phyloP scores from a whole-genome alignment of 2,113 vertebrate genomes.

The Phocoena phocoena region DNA sequence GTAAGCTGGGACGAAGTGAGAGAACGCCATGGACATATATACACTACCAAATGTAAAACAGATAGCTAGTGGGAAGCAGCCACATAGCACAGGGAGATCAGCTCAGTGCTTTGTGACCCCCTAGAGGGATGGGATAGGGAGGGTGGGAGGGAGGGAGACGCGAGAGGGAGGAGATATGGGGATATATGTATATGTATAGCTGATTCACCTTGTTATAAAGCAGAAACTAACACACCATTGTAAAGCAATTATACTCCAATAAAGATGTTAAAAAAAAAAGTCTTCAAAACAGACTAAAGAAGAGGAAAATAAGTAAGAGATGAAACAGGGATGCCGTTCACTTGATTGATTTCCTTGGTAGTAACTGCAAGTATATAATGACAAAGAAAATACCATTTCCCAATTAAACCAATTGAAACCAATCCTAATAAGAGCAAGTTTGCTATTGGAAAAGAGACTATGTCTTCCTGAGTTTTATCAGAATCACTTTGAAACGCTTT shows the following conservation, averaged over 20 bases:
- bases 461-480: not conserved
- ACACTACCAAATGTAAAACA: too few species aligned
- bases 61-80: too few species aligned
- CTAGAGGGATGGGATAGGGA: too few species aligned
- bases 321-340: not conserved
- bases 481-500: not conserved
- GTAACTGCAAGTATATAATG: not conserved
- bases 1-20: too few species aligned
- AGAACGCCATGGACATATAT: too few species aligned
- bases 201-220: too few species aligned
- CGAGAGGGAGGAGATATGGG: not conserved
- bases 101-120: too few species aligned
- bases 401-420: not conserved
- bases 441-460: not conserved
- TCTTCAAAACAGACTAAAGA: not conserved
- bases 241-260: too few species aligned
- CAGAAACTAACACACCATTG: too few species aligned
- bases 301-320: not conserved
- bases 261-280: not conserved
- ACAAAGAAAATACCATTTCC: constrained; percentile 36
- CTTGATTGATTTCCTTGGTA: constrained; percentile 5
- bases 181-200: too few species aligned
- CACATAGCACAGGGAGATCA: too few species aligned
- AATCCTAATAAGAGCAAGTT: not conserved
- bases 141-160: too few species aligned